phyloP scores from a whole-genome alignment of 2,888 invertebrate species.

The Dryobota labecula region DNA sequence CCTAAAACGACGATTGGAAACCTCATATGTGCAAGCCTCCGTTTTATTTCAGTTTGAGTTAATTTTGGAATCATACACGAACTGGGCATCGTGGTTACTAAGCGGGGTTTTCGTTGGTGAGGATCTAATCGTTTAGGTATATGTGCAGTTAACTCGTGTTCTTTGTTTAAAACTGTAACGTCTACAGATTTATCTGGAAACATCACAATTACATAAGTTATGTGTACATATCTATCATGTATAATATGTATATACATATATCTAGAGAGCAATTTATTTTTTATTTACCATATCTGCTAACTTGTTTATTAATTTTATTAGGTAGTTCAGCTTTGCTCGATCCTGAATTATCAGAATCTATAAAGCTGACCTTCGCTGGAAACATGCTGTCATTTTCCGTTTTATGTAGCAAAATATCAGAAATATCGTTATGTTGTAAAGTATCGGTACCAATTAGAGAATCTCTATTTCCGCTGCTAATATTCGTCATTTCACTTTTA shows the following conservation, averaged over 20 bases:
- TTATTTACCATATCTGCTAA: constrained; percentile 43
- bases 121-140: constrained; percentile 50
- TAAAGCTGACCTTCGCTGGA: constrained; percentile 40
- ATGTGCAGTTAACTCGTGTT: constrained; percentile 42
- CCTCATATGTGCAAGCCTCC: constrained; percentile 74
- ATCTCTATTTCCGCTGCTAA: constrained; percentile 24
- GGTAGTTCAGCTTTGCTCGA: constrained; percentile 58
- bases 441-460: constrained; percentile 13
- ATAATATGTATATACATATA: neutral
- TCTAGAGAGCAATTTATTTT: neutral
- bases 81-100: constrained; percentile 70
- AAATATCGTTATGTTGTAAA: constrained; percentile 7
- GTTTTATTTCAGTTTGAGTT: constrained; percentile 78
- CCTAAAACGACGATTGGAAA: constrained; percentile 80
- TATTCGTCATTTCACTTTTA: constrained; percentile 9
- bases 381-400: constrained; percentile 10
- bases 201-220: neutral
- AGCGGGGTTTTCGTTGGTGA: constrained; percentile 66
- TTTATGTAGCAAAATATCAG: constrained; percentile 10
- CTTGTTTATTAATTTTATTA: constrained; percentile 34
- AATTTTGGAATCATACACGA: constrained; percentile 69
- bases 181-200: constrained; percentile 40
- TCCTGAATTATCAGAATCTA: constrained; percentile 58
- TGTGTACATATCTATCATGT: neutral
- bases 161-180: constrained; percentile 70